Base-by-base conservation (phyloP, 2,797 vertebrate genomes). In the Poeciliopsis gracilis region DNA sequence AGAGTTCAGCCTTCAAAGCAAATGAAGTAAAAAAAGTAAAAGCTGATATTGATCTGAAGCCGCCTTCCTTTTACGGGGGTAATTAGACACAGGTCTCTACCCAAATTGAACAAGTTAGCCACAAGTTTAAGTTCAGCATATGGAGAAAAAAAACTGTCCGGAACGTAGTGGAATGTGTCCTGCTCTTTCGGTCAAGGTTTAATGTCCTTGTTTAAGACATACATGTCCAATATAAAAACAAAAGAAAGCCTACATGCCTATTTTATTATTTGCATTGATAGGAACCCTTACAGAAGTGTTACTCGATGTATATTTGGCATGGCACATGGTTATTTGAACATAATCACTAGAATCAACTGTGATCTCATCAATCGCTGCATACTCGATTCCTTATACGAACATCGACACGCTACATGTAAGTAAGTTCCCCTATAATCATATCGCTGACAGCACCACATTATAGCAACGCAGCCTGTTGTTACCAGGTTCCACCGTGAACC, bases 371-470 rank as follows among this genome's bases (percentile, higher is more conserved):
- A 18, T 67, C 61, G 61, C 53, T 51, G 73, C 4, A 43, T 63
- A 46, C 28, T 33, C 11, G 30, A 76, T 43, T 67, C 47, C 55
- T 53, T 10, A 51, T 0, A 20, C 12, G 45, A 81, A 76, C 77
- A 77, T 11, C 33, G 51, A 77, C 51, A 73, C 38, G 33, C 70
- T 63, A 46, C 57, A 63, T 8, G 49, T 57, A 71, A 71, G 67
- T 71, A 51, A 78, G 61, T 36, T 78, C 53, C 23, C 43, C 36
- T 16, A 23, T 66, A 73, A 78, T 78, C 70, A 78, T 12, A 28
- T 25, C 38, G 55, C 57, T 79, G 77, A 51, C 47, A 79, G 59
- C 72, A n/a, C 30, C 33, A 63, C 57, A 59, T 61, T 61, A 71
- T 5, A 51, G 72, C 59, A 43, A n/a, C 2, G 41, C 47, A 49